phyloP scores from a whole-genome alignment of 2,113 vertebrate genomes.

The Microcebus ravelobensis region DNA sequence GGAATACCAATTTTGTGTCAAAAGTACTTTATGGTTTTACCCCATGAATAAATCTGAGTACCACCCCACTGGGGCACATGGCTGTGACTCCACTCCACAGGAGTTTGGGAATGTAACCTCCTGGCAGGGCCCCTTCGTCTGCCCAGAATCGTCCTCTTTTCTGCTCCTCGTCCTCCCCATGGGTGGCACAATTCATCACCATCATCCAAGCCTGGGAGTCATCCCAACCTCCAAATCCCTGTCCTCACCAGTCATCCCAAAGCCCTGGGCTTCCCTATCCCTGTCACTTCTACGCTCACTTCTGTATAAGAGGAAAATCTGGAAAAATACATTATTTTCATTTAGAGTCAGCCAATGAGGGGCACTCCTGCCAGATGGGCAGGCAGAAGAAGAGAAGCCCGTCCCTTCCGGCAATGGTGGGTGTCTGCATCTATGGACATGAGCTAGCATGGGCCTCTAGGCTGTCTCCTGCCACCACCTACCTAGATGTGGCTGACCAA shows the following conservation, averaged over 20 bases:
- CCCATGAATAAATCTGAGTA: neutral
- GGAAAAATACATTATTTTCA: neutral
- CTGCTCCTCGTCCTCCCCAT: neutral
- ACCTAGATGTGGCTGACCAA: neutral
- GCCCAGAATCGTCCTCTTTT: neutral
- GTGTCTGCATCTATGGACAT: accelerated
- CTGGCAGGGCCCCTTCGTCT: neutral
- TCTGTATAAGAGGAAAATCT: neutral
- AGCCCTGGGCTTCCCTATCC: neutral
- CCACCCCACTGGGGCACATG: neutral
- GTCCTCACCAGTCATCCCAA: neutral
- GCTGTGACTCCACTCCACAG: neutral
- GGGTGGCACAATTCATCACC: neutral
- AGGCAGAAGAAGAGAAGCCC: neutral
- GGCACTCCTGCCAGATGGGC: neutral
- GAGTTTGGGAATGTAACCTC: neutral
- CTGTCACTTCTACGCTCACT: neutral
- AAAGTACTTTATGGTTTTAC: slow-evolving; percentile 9
- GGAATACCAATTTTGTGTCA: neutral
- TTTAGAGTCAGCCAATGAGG: neutral
- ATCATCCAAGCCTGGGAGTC: neutral
- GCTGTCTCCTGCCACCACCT: neutral
- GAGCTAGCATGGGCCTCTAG: neutral
- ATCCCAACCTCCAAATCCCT: neutral
- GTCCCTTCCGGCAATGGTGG: neutral